These are phyloP conservation scores for Heliothis peltigera DNA, from an alignment of 2,888 invertebrate genomes.

Conservation along the genomic window DNA sequence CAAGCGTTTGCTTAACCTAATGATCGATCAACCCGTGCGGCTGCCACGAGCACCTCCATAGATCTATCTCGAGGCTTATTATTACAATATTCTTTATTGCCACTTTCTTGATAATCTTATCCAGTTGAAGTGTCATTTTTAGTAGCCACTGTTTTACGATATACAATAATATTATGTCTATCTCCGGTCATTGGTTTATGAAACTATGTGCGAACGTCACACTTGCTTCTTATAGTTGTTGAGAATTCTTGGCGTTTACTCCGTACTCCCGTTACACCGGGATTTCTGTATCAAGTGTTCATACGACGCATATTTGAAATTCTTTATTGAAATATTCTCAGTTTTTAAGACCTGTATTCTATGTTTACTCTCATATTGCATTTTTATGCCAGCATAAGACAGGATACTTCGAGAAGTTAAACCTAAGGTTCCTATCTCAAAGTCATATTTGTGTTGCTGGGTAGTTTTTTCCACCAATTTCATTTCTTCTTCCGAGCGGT, in stretches of 20 bases:
- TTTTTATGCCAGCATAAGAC: no score
- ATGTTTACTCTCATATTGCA: no score
- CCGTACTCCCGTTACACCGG: slow-evolving; percentile 41
- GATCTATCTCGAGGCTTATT: no score
- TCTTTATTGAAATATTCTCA: neutral
- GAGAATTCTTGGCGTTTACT: slow-evolving; percentile 30
- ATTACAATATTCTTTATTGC: neutral
- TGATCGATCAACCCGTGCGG: no score
- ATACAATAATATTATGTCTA: slow-evolving; percentile 6
- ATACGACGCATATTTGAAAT: slow-evolving; percentile 15
- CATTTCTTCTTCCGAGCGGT: no score
- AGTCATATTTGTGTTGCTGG: no score
- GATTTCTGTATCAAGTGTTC: slow-evolving; percentile 18
- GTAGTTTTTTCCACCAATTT: no score
- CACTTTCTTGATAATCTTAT: neutral
- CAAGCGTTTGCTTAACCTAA: no score
- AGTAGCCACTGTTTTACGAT: neutral
- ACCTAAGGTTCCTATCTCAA: no score
- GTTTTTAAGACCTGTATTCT: neutral
- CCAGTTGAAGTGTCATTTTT: neutral
- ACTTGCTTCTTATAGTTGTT: slow-evolving; percentile 8
- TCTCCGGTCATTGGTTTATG: neutral
- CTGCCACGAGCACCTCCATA: no score
- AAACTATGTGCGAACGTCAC: slow-evolving; percentile 21
- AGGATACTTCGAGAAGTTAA: no score